Evolutionary conservation across 2,888 invertebrate species (phyloP).

Genomic region (Dicroscelio sp.): DNA sequence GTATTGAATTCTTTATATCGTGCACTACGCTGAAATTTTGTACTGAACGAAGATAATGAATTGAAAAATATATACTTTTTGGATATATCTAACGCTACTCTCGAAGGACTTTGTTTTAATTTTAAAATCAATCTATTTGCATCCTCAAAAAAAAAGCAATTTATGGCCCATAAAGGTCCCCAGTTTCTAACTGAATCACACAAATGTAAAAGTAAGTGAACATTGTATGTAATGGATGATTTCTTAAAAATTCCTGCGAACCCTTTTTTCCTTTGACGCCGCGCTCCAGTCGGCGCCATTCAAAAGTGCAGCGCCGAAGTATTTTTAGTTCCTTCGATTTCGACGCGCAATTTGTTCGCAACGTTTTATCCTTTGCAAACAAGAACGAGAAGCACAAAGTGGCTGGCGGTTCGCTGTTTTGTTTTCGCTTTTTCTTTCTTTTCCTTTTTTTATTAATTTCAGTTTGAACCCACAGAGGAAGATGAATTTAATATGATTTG

Average conservation of each 20-base stretch:
- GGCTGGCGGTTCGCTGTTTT: no score
- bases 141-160: constrained; percentile 64
- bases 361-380: no score
- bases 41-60: constrained; percentile 18
- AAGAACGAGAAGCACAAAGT: no score
- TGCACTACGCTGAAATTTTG: not conserved
- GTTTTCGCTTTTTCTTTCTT: no score
- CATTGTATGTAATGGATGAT: constrained; percentile 35
- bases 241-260: constrained; percentile 16
- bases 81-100: constrained; percentile 36
- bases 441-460: no score
- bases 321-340: no score
- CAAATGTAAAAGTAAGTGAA: constrained; percentile 47
- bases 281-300: no score
- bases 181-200: constrained; percentile 33
- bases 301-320: no score
- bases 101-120: constrained; percentile 47
- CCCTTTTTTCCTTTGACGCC: no score
- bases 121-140: constrained; percentile 55
- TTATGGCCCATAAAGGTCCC: constrained; percentile 53
- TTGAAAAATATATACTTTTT: constrained; percentile 42
- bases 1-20: constrained; percentile 28
- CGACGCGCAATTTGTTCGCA: no score
- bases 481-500: no score
- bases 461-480: no score